Evolutionary conservation across 2,113 vertebrate species (phyloP).

Genomic region (Aspidoscelis tigris): DNA sequence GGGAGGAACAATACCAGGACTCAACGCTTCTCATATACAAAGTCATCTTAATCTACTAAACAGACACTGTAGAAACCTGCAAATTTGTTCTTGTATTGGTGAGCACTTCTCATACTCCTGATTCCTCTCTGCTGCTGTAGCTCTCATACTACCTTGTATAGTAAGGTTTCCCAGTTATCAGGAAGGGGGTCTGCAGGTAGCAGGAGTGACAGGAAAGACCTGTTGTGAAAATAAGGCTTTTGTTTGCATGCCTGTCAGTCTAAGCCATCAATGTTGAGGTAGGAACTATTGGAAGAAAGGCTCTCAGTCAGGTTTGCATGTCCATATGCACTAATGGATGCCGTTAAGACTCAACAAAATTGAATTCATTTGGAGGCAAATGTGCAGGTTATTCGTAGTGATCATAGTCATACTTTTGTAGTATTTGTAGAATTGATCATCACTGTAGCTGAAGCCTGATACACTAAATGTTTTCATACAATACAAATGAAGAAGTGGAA

Average conservation of each 20-base stretch:
- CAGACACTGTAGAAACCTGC: not conserved
- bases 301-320: not conserved
- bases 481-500: constrained; percentile 1
- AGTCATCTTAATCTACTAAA: not conserved
- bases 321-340: not conserved
- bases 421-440: not conserved
- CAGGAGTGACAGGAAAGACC: not conserved
- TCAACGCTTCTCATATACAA: not conserved
- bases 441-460: not conserved
- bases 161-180: not conserved
- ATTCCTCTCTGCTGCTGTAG: not conserved
- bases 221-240: not conserved
- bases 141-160: not conserved
- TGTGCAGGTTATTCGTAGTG: not conserved
- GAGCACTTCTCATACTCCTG: not conserved
- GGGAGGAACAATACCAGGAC: no score
- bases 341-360: not conserved
- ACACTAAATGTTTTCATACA: constrained; percentile 26
- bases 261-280: not conserved
- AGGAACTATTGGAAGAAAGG: not conserved
- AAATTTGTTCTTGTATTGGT: not conserved
- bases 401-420: not conserved
- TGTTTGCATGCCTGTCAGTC: not conserved
- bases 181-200: not conserved
- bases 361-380: not conserved